phyloP scores from a whole-genome alignment of 2,113 vertebrate species.

The Solenodon paradoxus region DNA sequence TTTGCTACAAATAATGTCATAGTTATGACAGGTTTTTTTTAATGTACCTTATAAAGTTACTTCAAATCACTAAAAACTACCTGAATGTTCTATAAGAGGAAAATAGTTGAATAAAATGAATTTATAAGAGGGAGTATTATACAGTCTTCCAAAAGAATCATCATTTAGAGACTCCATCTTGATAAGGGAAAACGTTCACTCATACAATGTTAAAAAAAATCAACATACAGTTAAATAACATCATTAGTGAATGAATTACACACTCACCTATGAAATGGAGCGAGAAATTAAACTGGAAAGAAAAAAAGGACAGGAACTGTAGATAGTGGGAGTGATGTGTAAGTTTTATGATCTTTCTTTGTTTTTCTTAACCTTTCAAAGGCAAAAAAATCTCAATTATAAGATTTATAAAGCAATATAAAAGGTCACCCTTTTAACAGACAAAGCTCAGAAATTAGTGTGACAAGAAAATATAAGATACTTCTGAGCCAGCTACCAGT shows the following conservation, averaged over 20 bases:
- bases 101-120: background rate
- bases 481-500: background rate
- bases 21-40: background rate
- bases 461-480: background rate
- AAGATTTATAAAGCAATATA: background rate
- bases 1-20: background rate
- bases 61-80: background rate
- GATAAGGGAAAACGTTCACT: background rate
- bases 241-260: background rate
- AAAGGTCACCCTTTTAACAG: background rate
- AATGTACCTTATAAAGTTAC: background rate
- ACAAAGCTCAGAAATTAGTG: background rate
- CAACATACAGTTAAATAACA: background rate
- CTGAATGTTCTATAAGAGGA: background rate
- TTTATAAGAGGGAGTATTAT: conserved; percentile 5
- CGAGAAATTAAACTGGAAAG: background rate
- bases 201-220: background rate
- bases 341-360: background rate
- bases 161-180: background rate
- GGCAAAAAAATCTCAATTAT: background rate
- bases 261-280: background rate
- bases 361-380: conserved; percentile 12
- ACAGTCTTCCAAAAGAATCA: background rate
- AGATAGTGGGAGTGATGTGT: background rate
- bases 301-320: background rate